Base-by-base conservation (phyloP, 2,113 vertebrate genomes). In the Anoura caudifer region DNA sequence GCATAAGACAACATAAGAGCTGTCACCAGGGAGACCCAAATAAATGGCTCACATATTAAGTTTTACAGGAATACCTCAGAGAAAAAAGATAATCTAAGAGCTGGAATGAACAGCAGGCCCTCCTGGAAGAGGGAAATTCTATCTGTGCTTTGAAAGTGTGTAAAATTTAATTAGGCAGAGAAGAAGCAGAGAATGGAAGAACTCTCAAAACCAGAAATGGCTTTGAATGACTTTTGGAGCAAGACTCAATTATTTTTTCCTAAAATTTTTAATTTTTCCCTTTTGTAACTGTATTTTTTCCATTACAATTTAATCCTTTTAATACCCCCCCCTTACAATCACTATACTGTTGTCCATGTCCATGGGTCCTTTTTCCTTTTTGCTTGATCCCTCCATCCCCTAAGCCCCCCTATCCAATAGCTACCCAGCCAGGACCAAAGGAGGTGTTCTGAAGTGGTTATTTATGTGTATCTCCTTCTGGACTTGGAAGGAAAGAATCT, bases 21-120 rank as follows among this genome's bases (percentile, higher is more conserved):
- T 94, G 43, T 94, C 93, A 89, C 86, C 28, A 91, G 94, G 84
- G 90, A 96, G 50, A 59, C 65, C 28, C 38, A 45, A 87, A 86
- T 75, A 96, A 95, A 89, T 70, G 90, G 80, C 63, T 96, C 73
- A 45, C 0, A 9, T 45, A 75, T 91, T 92, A 82, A 88, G 41
- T 89, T 97, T 96, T 91, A 76, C 76, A 89, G 85, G 36, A 81
- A 94, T 77, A 91, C 36, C 24, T 73, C 91, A 72, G 82, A 87
- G 87, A 81, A 86, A 75, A 43, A 95, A 92, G 90, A 80, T 13
- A 12, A 28, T 96, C 69, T 95, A 54, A 93, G 90, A 89, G 63
- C 38, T 14, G 3, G 15, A 52, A 36, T 26, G n/a, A 73, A 90
- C 28, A 79, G 36, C 14, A 2, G n/a, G 63, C 28, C 38, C 77